Base-by-base conservation (phyloP, 1,140 invertebrate species). In the Nylanderia fulva region DNA sequence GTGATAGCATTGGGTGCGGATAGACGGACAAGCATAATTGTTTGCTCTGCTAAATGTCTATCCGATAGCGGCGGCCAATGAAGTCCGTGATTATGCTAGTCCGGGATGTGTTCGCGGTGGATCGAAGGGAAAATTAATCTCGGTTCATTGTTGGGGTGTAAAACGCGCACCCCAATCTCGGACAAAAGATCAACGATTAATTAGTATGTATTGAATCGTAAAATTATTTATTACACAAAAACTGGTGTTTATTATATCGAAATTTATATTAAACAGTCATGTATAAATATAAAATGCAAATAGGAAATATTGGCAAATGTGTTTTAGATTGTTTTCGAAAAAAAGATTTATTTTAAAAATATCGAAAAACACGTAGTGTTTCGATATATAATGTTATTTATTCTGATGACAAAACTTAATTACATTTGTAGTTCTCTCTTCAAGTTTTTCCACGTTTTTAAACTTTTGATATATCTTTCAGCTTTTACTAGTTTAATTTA, bases 71-170 rank as follows among this genome's bases (percentile, higher is more conserved):
- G 64, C 39, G 84, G 48, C 52, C 84, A 68, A 85, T 85, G 75
- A 69, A 85, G 75, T 79, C 48, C 74, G 74, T 85, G 69, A 85
- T 85, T 80, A 79, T 79, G 84, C 63, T 85, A 66, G n/a, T n/a
- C 74, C 54, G 48, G 60, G 36, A 52, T 82, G 66, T 71, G 24
- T 82, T 71, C 52, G 42, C 2, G 80, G 71, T 18, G 76, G 29
- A 80, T 85, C 75, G 84, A 80, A 80, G 63, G 61, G 84, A 69
- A 85, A 77, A 85, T 85, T 85, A 85, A 85, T 80, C 56, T 77
- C 29, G 29, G 27, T 79, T 76, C n/a, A 39, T 66, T 80, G 75
- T 58, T 85, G 36, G 75, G 45, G 39, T 80, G 75, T 63, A 58
- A 66, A 77, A 85, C 15, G 74, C 18, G 36, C 27, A n/a, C 27